These are phyloP conservation scores for Lycocorax pyrrhopterus DNA, from an alignment of 2,113 vertebrate species.

Conservation along the genomic window DNA sequence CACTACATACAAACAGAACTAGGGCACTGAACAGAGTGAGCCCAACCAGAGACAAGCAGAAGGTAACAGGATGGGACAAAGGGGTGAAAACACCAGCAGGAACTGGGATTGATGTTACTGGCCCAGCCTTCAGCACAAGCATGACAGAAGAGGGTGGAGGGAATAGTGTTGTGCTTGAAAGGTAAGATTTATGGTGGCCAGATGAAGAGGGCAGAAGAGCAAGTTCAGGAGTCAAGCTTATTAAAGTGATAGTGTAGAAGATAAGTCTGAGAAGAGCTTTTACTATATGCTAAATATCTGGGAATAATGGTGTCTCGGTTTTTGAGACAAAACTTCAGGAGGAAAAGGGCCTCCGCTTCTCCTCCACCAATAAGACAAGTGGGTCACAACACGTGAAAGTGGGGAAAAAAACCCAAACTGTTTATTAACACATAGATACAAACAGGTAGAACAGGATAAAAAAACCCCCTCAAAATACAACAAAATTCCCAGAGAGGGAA, in stretches of 20 bases:
- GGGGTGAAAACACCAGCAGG: neutral
- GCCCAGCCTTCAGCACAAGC: neutral
- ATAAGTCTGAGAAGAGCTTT: neutral
- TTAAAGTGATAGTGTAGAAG: neutral
- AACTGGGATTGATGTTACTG: neutral
- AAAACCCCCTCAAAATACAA: too few species aligned
- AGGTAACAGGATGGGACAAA: neutral
- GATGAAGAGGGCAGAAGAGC: neutral
- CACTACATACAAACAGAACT: neutral
- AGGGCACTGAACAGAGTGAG: neutral
- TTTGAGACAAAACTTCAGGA: too few species aligned
- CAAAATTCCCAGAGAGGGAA: too few species aligned
- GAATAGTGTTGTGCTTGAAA: neutral
- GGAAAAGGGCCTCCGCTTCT: too few species aligned
- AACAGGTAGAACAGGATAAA: too few species aligned
- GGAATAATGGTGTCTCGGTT: neutral
- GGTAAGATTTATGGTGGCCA: neutral
- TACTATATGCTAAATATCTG: neutral
- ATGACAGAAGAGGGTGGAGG: neutral
- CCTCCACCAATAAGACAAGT: too few species aligned
- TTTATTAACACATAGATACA: too few species aligned
- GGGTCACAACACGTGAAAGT: too few species aligned
- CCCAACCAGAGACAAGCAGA: neutral
- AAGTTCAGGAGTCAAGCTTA: neutral
- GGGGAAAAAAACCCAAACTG: too few species aligned